Conservation (phyloP, 2,797 vertebrate species). For the Gallinago stenura region DNA sequence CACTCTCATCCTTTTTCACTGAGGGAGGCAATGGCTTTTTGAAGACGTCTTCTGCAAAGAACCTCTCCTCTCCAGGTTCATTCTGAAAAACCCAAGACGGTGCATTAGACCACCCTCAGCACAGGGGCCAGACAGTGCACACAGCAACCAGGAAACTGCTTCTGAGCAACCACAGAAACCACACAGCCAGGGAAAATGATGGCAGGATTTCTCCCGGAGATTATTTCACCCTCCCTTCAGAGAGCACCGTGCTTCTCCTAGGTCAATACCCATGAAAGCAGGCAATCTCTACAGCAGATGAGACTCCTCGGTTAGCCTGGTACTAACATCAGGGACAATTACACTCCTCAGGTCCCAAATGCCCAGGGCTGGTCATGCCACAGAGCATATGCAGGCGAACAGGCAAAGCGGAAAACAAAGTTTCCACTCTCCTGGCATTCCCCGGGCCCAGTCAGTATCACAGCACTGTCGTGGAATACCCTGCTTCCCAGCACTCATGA, state of each 20-base stretch:
- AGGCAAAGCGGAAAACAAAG: not conserved
- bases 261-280: not conserved
- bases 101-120: not conserved
- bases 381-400: not conserved
- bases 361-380: not conserved
- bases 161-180: not conserved
- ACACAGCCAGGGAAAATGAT: not conserved
- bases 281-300: not conserved
- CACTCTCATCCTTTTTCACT: conserved; percentile 88
- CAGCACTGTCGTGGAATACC: not conserved
- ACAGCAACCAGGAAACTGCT: not conserved
- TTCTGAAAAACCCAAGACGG: conserved; percentile 73
- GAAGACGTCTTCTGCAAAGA: conserved; percentile 89
- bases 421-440: not conserved
- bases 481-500: not conserved
- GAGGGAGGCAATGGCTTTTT: conserved; percentile 94
- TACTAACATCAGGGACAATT: not conserved
- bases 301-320: not conserved
- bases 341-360: not conserved
- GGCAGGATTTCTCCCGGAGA: not conserved
- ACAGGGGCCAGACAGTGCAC: not conserved
- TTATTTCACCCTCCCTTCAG: not conserved
- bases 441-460: not conserved
- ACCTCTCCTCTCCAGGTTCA: conserved; percentile 72
- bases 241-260: not conserved